Percentiles rank a stretch among this genome's conserved stretches.
phyloP scores from a whole-genome alignment of 2,888 invertebrate genomes.

The Noctua janthe region DNA sequence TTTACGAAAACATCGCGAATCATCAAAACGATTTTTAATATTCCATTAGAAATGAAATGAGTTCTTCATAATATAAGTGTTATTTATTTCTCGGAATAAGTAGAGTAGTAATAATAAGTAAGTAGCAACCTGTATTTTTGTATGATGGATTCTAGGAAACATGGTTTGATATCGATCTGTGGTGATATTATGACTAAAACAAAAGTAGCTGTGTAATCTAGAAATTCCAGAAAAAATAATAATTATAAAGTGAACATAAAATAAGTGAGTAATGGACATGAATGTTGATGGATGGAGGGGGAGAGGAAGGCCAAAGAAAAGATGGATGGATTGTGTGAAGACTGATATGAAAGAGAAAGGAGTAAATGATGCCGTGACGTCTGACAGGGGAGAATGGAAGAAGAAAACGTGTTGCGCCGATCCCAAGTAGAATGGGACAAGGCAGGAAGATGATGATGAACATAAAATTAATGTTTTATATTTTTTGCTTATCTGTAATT shows the following conservation, averaged over 20 bases:
- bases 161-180: background rate
- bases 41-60: background rate
- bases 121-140: background rate
- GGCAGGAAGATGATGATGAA: background rate
- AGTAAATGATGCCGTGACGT: no score
- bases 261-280: no score
- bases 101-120: background rate
- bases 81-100: background rate
- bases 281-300: no score
- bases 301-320: no score
- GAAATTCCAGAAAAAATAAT: background rate
- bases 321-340: no score
- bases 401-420: no score
- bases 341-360: no score
- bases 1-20: slow-evolving; percentile 24
- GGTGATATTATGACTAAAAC: background rate
- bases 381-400: no score
- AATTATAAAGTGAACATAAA: background rate
- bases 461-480: background rate
- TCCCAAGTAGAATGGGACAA: no score
- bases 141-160: background rate
- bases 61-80: no score
- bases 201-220: background rate
- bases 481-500: no score
- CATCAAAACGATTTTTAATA: background rate